Percentiles rank a stretch among this genome's conserved stretches.
phyloP scores from a whole-genome alignment of 2,113 vertebrate genomes.

The Protomyctophum bolini region DNA sequence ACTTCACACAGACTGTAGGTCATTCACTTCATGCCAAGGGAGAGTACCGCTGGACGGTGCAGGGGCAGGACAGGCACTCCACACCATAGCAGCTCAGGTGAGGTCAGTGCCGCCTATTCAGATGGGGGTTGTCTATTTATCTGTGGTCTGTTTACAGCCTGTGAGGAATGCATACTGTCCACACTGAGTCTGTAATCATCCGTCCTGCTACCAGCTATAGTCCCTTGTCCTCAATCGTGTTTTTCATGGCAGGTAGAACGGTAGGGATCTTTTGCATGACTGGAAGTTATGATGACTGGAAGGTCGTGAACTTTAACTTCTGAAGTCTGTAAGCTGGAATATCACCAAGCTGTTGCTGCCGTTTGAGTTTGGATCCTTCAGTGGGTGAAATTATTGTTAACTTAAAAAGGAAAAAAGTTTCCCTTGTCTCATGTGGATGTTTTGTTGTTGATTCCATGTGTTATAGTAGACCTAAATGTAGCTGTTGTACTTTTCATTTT shows the following conservation, averaged over 20 bases:
- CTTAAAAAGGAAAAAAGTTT: not conserved
- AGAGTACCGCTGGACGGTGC: conserved; percentile 45
- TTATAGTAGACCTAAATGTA: not conserved
- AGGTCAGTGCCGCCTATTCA: conserved; percentile 64
- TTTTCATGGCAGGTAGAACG: conserved; percentile 14
- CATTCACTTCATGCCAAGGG: conserved; percentile 77
- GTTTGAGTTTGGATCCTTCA: not conserved
- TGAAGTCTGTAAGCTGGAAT: not conserved
- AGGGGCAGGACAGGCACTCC: conserved; percentile 23
- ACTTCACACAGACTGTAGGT: conserved; percentile 68
- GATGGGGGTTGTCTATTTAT: not conserved
- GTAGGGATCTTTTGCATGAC: not conserved
- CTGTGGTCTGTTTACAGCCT: conserved; percentile 10
- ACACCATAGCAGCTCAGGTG: conserved; percentile 51
- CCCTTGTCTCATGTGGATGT: no score
- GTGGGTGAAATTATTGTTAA: not conserved
- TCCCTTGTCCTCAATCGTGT: not conserved
- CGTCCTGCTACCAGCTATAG: not conserved
- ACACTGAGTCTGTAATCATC: conserved; percentile 15
- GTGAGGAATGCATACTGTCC: conserved; percentile 12
- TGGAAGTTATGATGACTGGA: no score
- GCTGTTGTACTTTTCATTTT: not conserved
- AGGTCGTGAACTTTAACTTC: no score
- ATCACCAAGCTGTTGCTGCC: not conserved
- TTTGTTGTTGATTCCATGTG: no score